Conservation (phyloP, 2,113 vertebrate genomes). For the Paralichthys olivaceus region DNA sequence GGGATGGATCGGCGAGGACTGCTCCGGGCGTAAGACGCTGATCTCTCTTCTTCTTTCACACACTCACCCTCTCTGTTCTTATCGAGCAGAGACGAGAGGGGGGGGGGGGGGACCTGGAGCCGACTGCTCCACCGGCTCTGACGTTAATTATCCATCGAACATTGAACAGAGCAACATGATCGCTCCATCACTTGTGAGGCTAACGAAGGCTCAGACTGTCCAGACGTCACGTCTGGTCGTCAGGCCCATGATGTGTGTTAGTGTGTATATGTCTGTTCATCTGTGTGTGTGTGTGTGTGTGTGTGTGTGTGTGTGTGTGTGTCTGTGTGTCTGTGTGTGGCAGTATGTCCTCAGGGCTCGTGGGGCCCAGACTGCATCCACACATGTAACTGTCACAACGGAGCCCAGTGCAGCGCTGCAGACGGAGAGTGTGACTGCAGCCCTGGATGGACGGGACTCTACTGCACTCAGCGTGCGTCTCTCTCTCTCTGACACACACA, state of each 20-base stretch:
- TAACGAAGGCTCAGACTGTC: conserved; percentile 24
- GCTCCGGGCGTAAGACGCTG: conserved; percentile 87
- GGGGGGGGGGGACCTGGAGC: not conserved
- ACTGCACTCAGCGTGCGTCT: conserved; percentile 91
- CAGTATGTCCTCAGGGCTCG: conserved; percentile 89
- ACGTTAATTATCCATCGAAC: conserved; percentile 14
- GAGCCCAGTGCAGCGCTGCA: conserved; percentile 87
- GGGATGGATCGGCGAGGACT: conserved; percentile 92
- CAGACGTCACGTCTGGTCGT: not conserved
- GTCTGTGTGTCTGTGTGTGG: conserved; percentile 2
- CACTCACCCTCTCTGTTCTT: not conserved
- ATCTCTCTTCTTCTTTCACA: not conserved
- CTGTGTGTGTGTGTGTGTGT: conserved; percentile 2
- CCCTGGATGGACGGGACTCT: conserved; percentile 91
- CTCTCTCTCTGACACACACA: conserved; percentile 8
- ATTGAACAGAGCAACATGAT: conserved; percentile 5
- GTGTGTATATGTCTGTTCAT: not conserved
- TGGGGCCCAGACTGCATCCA: conserved; percentile 96
- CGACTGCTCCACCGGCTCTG: not conserved
- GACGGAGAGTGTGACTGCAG: conserved; percentile 90
- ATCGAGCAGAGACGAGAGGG: not conserved
- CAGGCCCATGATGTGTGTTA: not conserved
- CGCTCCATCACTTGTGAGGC: conserved; percentile 9
- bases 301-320: not conserved
- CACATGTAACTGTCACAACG: conserved; percentile 93